A percentile compares a stretch with the other conserved stretches of the same genome.
These are phyloP conservation scores for Caenorhabditis sulstoni DNA, from an alignment of 2,888 invertebrate species.

Conservation along the genomic window DNA sequence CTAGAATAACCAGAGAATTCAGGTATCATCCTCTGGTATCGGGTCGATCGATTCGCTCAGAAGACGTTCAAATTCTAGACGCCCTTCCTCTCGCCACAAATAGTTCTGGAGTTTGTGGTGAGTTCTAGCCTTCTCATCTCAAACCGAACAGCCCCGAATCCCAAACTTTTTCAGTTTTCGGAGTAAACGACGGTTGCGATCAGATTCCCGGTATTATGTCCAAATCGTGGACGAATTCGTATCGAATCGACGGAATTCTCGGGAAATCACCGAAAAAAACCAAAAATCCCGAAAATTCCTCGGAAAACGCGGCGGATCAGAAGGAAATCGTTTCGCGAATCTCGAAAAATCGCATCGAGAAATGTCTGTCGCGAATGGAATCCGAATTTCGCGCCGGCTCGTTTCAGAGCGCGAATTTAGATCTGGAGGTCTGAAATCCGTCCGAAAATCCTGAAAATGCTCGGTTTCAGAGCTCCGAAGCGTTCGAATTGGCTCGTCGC, in stretches of 20 bases:
- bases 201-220: slow-evolving; percentile 67
- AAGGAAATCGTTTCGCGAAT: slow-evolving; percentile 83
- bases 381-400: slow-evolving; percentile 72
- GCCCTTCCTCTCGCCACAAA: slow-evolving; percentile 67
- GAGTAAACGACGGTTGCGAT: slow-evolving; percentile 74
- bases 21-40: slow-evolving; percentile 74
- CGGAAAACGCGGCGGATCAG: too few species aligned
- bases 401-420: slow-evolving; percentile 84
- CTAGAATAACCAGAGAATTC: background rate
- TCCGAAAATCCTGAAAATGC: background rate
- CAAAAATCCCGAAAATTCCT: too few species aligned
- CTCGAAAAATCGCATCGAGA: slow-evolving; percentile 86
- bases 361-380: slow-evolving; percentile 84
- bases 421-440: slow-evolving; percentile 84
- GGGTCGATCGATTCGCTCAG: slow-evolving; percentile 70
- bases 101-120: slow-evolving; percentile 78
- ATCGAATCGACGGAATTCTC: slow-evolving; percentile 71
- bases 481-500: slow-evolving; percentile 90
- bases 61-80: slow-evolving; percentile 74
- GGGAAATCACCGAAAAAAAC: slow-evolving; percentile 59
- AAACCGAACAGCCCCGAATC: too few species aligned
- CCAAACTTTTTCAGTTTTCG: slow-evolving; percentile 77
- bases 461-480: slow-evolving; percentile 86
- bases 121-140: too few species aligned
- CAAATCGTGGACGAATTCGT: slow-evolving; percentile 73